Evolutionary conservation across 2,888 invertebrate genomes (phyloP).

Genomic region (Holacanthella duospinosa): DNA sequence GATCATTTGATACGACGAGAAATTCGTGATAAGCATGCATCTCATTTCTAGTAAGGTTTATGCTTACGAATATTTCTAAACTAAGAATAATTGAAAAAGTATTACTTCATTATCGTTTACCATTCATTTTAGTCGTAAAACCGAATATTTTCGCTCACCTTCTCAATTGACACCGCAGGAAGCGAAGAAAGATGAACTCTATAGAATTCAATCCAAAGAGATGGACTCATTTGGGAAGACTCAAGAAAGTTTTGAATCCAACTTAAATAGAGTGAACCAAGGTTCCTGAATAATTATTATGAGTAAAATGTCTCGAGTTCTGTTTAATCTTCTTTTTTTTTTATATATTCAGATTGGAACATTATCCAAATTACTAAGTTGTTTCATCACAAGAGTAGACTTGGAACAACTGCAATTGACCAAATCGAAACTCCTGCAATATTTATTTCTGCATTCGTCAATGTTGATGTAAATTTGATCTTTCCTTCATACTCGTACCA

Average conservation of each 20-base stretch:
- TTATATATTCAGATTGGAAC: slow-evolving; percentile 25
- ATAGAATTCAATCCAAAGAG: slow-evolving; percentile 13
- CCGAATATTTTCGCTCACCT: slow-evolving; percentile 5
- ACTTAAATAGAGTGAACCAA: slow-evolving; percentile 12
- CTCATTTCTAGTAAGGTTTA: slow-evolving; percentile 11
- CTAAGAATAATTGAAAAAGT: too few species aligned
- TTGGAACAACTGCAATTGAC: slow-evolving; percentile 16
- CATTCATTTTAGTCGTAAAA: slow-evolving; percentile 6
- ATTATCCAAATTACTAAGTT: slow-evolving; percentile 27
- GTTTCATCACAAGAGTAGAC: slow-evolving; percentile 22
- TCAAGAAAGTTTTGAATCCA: slow-evolving; percentile 2
- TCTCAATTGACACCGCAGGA: slow-evolving; percentile 10
- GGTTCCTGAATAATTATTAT: neutral
- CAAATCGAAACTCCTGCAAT: slow-evolving; percentile 22
- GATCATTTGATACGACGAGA: slow-evolving; percentile 14
- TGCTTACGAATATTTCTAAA: neutral
- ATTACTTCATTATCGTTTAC: too few species aligned
- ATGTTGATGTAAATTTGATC: slow-evolving; percentile 18
- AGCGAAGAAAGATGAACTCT: slow-evolving; percentile 4
- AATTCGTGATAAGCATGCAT: slow-evolving; percentile 19
- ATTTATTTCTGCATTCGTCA: slow-evolving; percentile 22
- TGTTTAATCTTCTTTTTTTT: neutral
- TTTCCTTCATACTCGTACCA: too few species aligned
- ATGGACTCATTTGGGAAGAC: slow-evolving; percentile 9
- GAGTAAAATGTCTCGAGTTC: neutral